phyloP scores from a whole-genome alignment of 2,888 invertebrate species.

The Drosophila monieri region DNA sequence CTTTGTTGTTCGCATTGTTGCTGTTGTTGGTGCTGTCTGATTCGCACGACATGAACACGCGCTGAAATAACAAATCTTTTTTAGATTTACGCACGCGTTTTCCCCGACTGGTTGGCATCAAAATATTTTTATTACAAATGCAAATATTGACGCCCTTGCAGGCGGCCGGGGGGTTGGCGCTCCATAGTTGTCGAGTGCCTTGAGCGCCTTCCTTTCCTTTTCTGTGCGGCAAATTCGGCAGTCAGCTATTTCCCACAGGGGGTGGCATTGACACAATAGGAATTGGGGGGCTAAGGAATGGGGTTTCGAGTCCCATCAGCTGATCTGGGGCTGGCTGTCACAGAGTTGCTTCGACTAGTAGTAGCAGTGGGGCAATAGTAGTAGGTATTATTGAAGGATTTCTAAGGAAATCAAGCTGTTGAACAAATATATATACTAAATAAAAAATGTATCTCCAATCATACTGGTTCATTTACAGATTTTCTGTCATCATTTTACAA shows the following conservation, averaged over 20 bases:
- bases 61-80: constrained; percentile 74
- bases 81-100: constrained; percentile 74
- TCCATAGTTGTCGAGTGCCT: constrained; percentile 32
- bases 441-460: not conserved
- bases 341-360: constrained; percentile 18
- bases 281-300: too few species aligned
- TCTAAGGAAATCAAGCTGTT: not conserved
- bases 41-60: constrained; percentile 51
- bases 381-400: not conserved
- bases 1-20: constrained; percentile 35
- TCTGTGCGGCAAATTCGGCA: constrained; percentile 45
- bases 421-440: too few species aligned
- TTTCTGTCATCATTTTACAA: not conserved
- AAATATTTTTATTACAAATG: constrained; percentile 81
- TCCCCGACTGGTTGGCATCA: constrained; percentile 56
- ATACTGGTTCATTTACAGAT: not conserved
- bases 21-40: constrained; percentile 44
- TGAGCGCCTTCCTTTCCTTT: constrained; percentile 11
- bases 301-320: constrained; percentile 9
- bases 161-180: constrained; percentile 11
- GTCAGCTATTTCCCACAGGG: constrained; percentile 6
- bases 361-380: not conserved
- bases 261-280: not conserved
- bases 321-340: constrained; percentile 1
- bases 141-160: constrained; percentile 74